Base-by-base conservation (phyloP, 2,113 vertebrate genomes). In the Aldabrachelys gigantea region DNA sequence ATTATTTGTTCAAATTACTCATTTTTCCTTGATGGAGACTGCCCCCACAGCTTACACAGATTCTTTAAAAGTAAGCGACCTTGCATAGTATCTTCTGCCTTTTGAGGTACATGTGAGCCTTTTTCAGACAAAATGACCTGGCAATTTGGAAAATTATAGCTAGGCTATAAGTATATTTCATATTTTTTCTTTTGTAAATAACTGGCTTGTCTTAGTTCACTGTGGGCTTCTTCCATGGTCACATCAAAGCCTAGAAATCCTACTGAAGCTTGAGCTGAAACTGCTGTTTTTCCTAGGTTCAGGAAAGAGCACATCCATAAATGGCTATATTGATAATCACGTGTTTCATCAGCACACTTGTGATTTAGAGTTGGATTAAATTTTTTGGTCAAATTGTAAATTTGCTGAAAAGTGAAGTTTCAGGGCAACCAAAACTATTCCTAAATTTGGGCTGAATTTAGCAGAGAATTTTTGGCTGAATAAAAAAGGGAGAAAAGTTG, bases 191-290 rank as follows among this genome's bases (percentile, higher is more conserved):
- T 80, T 29, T 29, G 87, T 89, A 78, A 95, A 95, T 8, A 1
- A 1, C 87, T 94, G 85, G 49, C 83, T 96, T 57, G 65, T 95
- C 75, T 97, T 92, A 96, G 83, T 96, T 97, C 96, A 94, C 85
- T 97, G 25, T 96, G 1, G 11, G 0, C 62, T 95, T 93, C 57
- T 96, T 25, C 90, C 90, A 96, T 96, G 89, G 96, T 92, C 95
- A 97, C 96, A 31, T 50, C 78, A 93, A 84, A 80, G 79, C 35
- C 85, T 92, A 57, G 90, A 95, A 89, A 89, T 92, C 35, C 31
- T 95, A 89, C 53, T n/a, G 88, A 16, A 19, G 50, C 84, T 95
- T 86, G 57, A 94, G 9, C 72, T 96, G 94, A 62, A 96, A 65
- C 17, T 94, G 56, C 80, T 91, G 87, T 35, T 88, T 79, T 94